Evolutionary conservation across 2,888 invertebrate genomes (phyloP).

Genomic region (Oxystoma pomonae): DNA sequence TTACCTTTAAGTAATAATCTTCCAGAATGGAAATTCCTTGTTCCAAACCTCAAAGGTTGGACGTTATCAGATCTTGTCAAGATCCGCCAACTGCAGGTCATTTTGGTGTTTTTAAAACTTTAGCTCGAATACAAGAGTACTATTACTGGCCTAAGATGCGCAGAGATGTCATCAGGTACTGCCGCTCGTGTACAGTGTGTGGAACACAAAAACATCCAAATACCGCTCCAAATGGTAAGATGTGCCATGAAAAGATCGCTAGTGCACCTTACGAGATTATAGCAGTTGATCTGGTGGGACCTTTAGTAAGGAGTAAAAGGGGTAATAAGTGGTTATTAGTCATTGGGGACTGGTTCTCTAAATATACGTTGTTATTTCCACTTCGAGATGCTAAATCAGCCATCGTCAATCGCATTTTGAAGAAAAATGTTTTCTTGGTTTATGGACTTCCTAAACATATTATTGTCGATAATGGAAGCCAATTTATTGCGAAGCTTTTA

Average conservation of each 20-base stretch:
- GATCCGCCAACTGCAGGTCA: no score
- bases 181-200: background rate
- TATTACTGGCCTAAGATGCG: slow-evolving; percentile 16
- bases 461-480: slow-evolving; percentile 22
- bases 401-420: slow-evolving; percentile 10
- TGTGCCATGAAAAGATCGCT: no score
- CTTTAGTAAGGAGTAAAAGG: no score
- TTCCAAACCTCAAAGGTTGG: no score
- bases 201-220: slow-evolving; percentile 3
- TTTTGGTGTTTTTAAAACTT: slow-evolving; percentile 11
- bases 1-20: background rate
- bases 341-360: slow-evolving; percentile 17
- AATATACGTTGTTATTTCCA: slow-evolving; percentile 15
- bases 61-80: no score
- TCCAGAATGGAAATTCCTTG: background rate
- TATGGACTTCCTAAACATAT: no score
- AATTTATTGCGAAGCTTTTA: slow-evolving; percentile 12
- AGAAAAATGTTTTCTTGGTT: slow-evolving; percentile 19
- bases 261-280: no score
- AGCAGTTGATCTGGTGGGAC: no score
- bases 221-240: no score
- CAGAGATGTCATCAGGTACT: slow-evolving; percentile 6
- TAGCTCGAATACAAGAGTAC: slow-evolving; percentile 2
- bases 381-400: slow-evolving; percentile 9
- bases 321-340: slow-evolving; percentile 17